Conservation (phyloP, 2,888 invertebrate genomes). For the Agrotis exclamationis region DNA sequence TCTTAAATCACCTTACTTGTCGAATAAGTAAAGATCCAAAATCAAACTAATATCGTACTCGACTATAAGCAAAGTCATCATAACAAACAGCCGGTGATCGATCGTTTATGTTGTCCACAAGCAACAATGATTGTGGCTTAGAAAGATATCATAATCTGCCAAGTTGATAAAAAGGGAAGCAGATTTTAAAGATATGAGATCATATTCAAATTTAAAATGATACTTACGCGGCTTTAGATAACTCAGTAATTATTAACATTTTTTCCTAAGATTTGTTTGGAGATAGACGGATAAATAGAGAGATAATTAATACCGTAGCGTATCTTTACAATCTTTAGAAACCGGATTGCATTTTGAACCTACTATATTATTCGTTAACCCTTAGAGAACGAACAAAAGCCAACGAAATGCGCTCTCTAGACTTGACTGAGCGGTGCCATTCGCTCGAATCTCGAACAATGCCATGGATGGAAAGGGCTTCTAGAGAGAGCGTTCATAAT, state of each 20-base stretch:
- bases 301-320: background rate
- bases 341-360: background rate
- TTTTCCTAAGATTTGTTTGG: constrained; percentile 2
- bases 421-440: constrained; percentile 8
- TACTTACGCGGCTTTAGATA: constrained; percentile 22
- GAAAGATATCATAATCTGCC: constrained; percentile 35
- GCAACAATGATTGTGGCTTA: constrained; percentile 7
- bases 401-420: constrained; percentile 18
- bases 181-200: constrained; percentile 44
- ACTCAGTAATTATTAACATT: constrained; percentile 10
- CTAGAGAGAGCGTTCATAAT: background rate
- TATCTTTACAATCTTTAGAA: background rate
- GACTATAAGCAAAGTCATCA: background rate
- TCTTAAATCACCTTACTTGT: background rate
- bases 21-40: background rate
- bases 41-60: constrained; percentile 3
- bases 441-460: constrained; percentile 22
- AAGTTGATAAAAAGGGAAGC: constrained; percentile 16
- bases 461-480: background rate
- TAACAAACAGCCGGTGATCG: constrained; percentile 10
- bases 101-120: constrained; percentile 25
- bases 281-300: constrained; percentile 4
- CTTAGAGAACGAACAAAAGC: constrained; percentile 10
- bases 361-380: constrained; percentile 11
- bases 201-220: constrained; percentile 6